These are phyloP conservation scores for Variabilichromis moorii DNA, from an alignment of 2,113 vertebrate species.

Conservation along the genomic window DNA sequence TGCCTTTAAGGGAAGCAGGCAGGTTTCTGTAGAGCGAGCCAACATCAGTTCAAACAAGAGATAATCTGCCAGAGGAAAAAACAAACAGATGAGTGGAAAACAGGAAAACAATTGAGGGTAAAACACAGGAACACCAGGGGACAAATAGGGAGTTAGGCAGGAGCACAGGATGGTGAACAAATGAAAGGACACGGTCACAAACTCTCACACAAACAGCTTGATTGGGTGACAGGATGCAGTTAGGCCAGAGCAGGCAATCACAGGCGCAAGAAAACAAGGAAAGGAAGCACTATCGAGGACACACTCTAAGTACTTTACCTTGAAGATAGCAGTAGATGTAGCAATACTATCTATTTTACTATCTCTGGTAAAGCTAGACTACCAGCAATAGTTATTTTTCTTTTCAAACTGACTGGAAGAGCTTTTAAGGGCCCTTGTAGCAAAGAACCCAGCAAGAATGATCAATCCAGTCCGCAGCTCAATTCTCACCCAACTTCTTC, in stretches of 20 bases:
- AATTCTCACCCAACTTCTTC: not conserved
- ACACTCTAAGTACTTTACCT: not conserved
- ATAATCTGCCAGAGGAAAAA: not conserved
- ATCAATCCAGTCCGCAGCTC: not conserved
- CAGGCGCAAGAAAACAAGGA: not conserved
- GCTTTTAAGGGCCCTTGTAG: not conserved
- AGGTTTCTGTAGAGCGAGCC: not conserved
- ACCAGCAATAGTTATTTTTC: not conserved
- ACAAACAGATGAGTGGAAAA: not conserved
- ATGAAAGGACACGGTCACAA: not conserved
- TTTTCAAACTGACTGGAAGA: not conserved
- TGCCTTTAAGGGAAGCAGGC: not conserved
- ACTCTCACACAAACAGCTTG: not conserved
- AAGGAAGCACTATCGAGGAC: not conserved
- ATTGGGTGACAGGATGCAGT: not conserved
- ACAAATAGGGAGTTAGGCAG: not conserved
- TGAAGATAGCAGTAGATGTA: not conserved
- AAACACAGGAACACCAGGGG: not conserved
- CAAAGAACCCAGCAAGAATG: not conserved
- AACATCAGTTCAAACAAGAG: not conserved
- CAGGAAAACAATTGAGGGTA: not conserved
- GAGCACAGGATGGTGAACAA: not conserved
- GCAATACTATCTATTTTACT: not conserved
- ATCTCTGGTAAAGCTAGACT: not conserved
- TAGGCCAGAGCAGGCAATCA: not conserved